Conservation (phyloP, 1,140 invertebrate species). For the Cydia amplana region DNA sequence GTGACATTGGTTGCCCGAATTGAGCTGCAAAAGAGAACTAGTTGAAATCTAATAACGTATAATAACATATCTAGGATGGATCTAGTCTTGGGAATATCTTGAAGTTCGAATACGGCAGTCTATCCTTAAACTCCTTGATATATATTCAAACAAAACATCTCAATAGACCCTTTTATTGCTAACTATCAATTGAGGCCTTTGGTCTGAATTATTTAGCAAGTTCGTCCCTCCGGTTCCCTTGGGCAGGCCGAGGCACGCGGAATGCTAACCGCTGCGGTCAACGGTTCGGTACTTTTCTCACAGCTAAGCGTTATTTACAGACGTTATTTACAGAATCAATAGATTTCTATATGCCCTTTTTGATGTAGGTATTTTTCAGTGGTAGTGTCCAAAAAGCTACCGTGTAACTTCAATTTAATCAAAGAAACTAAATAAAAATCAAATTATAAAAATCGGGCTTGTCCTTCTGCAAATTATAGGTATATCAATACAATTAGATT, state of each 20-base stretch:
- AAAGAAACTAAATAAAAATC: no score
- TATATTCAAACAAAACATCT: conserved; percentile 30
- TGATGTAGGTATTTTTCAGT: no score
- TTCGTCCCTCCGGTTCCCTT: conserved; percentile 25
- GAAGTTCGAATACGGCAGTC: no score
- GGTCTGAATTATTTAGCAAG: conserved; percentile 32
- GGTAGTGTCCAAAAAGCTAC: no score
- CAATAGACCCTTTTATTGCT: conserved; percentile 33
- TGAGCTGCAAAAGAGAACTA: no score
- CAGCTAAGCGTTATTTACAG: conserved; percentile 19
- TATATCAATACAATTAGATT: background rate
- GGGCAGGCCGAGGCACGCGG: conserved; percentile 5
- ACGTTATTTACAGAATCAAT: no score
- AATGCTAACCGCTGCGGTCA: conserved; percentile 29
- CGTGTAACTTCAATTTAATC: no score
- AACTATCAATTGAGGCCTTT: conserved; percentile 30
- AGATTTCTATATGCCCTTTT: conserved; percentile 15
- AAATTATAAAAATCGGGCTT: no score
- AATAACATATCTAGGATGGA: no score
- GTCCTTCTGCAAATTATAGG: background rate
- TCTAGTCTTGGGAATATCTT: no score
- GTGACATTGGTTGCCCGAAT: no score
- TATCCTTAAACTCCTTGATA: conserved; percentile 12
- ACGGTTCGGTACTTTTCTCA: conserved; percentile 23
- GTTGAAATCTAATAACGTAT: no score